Evolutionary conservation across 2,797 vertebrate species (phyloP).

Genomic region (Steatocranus sp.): DNA sequence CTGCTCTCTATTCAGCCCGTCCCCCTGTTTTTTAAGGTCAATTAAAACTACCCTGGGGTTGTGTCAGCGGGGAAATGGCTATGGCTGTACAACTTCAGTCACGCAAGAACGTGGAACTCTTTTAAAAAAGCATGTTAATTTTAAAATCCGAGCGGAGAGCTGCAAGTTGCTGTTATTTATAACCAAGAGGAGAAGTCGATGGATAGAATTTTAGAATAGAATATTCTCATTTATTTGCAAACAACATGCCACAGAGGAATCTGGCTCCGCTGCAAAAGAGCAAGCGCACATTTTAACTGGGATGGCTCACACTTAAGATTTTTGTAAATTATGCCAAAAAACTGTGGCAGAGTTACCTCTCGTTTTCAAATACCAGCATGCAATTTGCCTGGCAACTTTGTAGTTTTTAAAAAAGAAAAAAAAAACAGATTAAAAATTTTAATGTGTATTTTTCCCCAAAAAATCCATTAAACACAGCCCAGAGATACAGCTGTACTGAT

Average conservation of each 20-base stretch:
- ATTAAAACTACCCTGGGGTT: constrained; percentile 13
- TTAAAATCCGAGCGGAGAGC: not conserved
- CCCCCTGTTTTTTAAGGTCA: not conserved
- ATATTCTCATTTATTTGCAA: not conserved
- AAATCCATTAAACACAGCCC: constrained; percentile 14
- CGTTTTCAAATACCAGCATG: not conserved
- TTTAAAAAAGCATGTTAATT: not conserved
- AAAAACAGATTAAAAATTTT: not conserved
- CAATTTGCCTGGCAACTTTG: not conserved
- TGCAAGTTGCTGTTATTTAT: not conserved
- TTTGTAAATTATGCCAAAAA: not conserved
- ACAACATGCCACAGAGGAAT: not conserved
- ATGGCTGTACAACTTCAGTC: not conserved
- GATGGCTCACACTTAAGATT: not conserved
- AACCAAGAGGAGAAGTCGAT: not conserved
- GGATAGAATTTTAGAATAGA: not conserved
- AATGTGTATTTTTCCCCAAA: not conserved
- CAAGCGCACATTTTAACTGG: not conserved
- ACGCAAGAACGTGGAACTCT: not conserved
- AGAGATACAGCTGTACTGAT: not conserved
- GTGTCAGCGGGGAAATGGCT: not conserved
- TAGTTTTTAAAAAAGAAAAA: not conserved
- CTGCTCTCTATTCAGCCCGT: not conserved
- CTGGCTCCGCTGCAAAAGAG: not conserved
- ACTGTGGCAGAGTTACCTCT: not conserved